Conservation (phyloP, 2,113 vertebrate species). For the Canis aureus region DNA sequence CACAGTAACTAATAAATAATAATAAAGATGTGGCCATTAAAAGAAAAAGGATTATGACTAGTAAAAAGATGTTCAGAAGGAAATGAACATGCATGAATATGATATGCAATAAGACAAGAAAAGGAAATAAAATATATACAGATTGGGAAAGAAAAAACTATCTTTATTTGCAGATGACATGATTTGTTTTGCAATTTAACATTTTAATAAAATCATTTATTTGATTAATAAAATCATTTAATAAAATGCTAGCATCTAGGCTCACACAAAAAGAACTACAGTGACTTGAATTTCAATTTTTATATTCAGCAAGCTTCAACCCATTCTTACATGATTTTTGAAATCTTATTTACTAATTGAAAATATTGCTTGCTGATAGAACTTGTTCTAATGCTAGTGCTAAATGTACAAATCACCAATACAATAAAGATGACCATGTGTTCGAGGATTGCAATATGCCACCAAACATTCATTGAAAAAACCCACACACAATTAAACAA, state of each 20-base stretch:
- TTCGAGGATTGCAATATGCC: slow-evolving; percentile 99
- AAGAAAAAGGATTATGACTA: neutral
- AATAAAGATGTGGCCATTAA: neutral
- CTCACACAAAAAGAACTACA: neutral
- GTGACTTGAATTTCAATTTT: neutral
- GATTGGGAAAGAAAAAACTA: neutral
- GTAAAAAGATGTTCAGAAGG: neutral
- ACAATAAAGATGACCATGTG: slow-evolving; percentile 81
- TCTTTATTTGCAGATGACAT: neutral
- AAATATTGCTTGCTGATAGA: neutral
- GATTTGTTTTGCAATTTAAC: neutral
- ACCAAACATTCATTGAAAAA: slow-evolving; percentile 98
- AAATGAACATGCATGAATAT: neutral
- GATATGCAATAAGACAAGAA: neutral
- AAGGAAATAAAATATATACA: neutral
- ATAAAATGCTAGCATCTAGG: neutral
- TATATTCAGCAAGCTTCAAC: neutral
- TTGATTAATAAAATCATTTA: neutral
- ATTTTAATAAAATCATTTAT: neutral
- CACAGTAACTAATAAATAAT: neutral
- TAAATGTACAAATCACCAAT: neutral
- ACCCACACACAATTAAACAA: slow-evolving; percentile 93
- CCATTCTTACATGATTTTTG: neutral
- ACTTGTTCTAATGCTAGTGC: neutral
- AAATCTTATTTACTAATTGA: neutral